These are phyloP conservation scores for Parauchenoglanis ngamensis DNA, from an alignment of 2,797 vertebrate species.

Conservation along the genomic window DNA sequence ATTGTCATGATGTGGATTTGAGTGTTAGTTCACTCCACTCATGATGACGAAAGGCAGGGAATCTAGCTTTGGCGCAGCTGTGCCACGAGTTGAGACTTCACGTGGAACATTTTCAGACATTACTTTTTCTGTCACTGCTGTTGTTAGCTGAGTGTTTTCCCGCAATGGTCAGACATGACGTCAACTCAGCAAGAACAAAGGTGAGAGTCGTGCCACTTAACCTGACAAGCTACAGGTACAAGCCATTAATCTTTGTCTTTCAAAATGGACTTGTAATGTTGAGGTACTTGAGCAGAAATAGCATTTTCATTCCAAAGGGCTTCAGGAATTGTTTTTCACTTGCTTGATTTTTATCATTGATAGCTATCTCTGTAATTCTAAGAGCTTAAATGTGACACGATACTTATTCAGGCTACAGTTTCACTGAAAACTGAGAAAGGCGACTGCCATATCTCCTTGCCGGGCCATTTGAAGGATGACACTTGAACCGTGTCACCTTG, in stretches of 20 bases:
- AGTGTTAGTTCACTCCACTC: neutral
- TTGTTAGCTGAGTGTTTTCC: neutral
- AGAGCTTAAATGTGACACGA: conserved; percentile 36
- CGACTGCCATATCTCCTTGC: conserved; percentile 9
- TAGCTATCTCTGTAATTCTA: conserved; percentile 43
- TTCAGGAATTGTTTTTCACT: conserved; percentile 52
- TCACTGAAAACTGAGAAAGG: conserved; percentile 54
- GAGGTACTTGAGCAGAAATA: conserved; percentile 19
- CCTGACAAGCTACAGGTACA: conserved; percentile 42
- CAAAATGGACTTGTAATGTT: conserved; percentile 19
- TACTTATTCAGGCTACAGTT: conserved; percentile 51
- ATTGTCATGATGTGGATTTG: neutral
- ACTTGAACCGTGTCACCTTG: conserved; percentile 38
- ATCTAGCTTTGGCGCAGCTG: neutral
- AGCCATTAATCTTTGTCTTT: conserved; percentile 43
- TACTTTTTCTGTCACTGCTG: neutral
- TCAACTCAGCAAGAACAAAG: neutral
- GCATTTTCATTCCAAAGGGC: conserved; percentile 43
- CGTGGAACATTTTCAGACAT: neutral
- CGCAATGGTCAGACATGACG: conserved; percentile 4
- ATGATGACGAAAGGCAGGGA: neutral
- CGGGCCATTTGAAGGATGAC: conserved; percentile 29
- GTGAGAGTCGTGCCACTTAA: conserved; percentile 40
- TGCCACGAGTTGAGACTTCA: neutral
- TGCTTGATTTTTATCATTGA: conserved; percentile 37